Evolutionary conservation across 2,113 vertebrate species (phyloP), one percentile per base, ranked within the genome.

Genomic region (Sinocyclocheilus rhinocerous): DNA sequence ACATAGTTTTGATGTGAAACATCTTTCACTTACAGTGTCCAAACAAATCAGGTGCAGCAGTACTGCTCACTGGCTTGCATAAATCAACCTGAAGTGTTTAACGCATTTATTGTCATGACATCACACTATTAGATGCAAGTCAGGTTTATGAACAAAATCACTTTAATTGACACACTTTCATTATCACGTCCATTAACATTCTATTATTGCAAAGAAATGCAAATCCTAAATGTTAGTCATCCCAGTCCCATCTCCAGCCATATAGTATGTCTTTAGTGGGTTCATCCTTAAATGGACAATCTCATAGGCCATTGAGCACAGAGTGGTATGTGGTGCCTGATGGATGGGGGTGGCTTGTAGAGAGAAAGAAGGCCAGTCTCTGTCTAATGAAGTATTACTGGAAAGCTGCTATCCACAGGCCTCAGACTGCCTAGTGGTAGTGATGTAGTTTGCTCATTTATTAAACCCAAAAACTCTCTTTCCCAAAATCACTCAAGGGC

Each of bases 311-410:
- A 84, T 86, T 87, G 83, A 89, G 79, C 85, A 63, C 63, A 48
- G 79, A 55, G 77, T 20, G 55, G 13, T 83, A 76, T 78, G 75
- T 67, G 33, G 78, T 72, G 67, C 82, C 83, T 93, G 90, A 92
- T 89, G 80, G 89, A 92, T 92, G 89, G 76, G 16, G n/a, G 15
- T 39, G 26, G 89, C 80, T 80, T 78, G 69, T 86, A 87, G 82
- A 91, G 80, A 70, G 86, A 92, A 86, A 84, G n/a, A 86, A 76
- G 81, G 89, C 82, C 84, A 88, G 88, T 42, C 83, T 85, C 84
- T 88, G 80, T 88, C 88, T 92, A 91, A 91, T 92, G 89, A 93
- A 88, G 89, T 92, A 91, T 87, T 92, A 86, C 91, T 90, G 85
- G 89, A 90, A 92, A 85, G 87, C 88, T 83, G 83, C 48, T 61